phyloP scores from a whole-genome alignment of 2,888 invertebrate genomes.

The Agonum fuliginosum region DNA sequence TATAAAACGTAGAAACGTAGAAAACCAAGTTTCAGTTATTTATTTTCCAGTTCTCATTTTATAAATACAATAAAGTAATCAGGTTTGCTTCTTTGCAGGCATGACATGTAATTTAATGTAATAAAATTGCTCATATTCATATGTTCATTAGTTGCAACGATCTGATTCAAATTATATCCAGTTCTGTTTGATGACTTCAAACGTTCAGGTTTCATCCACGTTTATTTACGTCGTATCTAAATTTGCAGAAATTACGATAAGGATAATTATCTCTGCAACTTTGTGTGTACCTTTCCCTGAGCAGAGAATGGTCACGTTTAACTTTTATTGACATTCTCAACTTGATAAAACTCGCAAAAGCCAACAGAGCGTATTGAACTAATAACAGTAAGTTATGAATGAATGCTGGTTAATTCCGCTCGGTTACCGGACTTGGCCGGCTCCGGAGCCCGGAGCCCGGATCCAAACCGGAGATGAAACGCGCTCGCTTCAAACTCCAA shows the following conservation, averaged over 20 bases:
- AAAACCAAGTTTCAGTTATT: too few relatives aligned
- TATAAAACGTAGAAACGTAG: too few relatives aligned
- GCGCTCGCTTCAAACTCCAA: neutral
- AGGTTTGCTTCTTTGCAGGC: too few relatives aligned
- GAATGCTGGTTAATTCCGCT: slow-evolving; percentile 41
- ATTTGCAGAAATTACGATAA: slow-evolving; percentile 15
- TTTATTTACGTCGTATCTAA: neutral
- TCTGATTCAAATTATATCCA: too few relatives aligned
- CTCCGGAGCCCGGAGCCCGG: neutral
- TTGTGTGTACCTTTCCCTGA: slow-evolving; percentile 20
- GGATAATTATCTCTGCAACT: slow-evolving; percentile 7
- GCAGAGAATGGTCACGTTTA: slow-evolving; percentile 25
- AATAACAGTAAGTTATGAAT: slow-evolving; percentile 48
- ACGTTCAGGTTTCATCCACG: neutral
- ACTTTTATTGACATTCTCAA: slow-evolving; percentile 40
- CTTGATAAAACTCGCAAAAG: slow-evolving; percentile 47
- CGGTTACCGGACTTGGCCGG: neutral
- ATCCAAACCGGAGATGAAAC: slow-evolving; percentile 21
- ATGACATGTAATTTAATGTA: too few relatives aligned
- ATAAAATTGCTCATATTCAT: too few relatives aligned
- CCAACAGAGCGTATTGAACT: slow-evolving; percentile 31
- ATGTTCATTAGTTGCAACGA: too few relatives aligned
- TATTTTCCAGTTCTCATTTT: too few relatives aligned
- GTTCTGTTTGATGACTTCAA: neutral
- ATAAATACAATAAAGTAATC: too few relatives aligned